Base-by-base conservation (phyloP, 2,797 vertebrate genomes). In the Lacerta agilis region DNA sequence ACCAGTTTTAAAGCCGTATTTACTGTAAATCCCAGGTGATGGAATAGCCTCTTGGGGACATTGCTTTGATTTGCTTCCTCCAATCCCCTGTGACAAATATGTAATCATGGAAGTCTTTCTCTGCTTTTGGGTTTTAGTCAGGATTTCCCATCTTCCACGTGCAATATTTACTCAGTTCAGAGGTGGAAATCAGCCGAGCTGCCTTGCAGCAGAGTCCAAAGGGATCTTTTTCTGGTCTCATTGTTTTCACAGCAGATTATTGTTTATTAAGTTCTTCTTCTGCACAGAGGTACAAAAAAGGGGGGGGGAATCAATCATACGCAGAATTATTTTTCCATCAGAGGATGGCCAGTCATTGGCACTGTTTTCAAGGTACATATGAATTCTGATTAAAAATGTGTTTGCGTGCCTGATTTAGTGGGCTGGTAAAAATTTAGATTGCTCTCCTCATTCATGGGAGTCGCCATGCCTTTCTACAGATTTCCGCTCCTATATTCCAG, bases 361-460 rank as follows among this genome's bases (percentile, higher is more conserved):
- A 86, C 78, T 80, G 58, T 83, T 92, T 94, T 88, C 67, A 66
- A 86, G 49, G 3, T 84, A 79, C 72, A 88, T 79, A 73, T 49
- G 1, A 81, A 90, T 8, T 72, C 27, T 4, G 25, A 76, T 84
- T 90, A 75, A 76, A 87, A 29, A 58, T 79, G 11, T 86, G 61
- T 85, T 73, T 72, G 23, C 27, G 55, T 87, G 0, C 36, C 55
- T 85, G 20, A 72, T 3, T 66, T 43, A 80, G 3, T 2, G 49
- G 4, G 5, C 0, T 84, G 7, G 4, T 69, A 85, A 78, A 87
- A 81, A 5, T 87, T 49, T 29, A 79, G 36, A 82, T 58, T 58
- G n/a, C n/a, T 87, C 79, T 90, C 29, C 18, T 15, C 49, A 58
- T 17, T n/a, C 25, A 13, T 3, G 23, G 5, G 0, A 66, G 33